phyloP scores from a whole-genome alignment of 2,113 vertebrate genomes.

The Anguilla rostrata region DNA sequence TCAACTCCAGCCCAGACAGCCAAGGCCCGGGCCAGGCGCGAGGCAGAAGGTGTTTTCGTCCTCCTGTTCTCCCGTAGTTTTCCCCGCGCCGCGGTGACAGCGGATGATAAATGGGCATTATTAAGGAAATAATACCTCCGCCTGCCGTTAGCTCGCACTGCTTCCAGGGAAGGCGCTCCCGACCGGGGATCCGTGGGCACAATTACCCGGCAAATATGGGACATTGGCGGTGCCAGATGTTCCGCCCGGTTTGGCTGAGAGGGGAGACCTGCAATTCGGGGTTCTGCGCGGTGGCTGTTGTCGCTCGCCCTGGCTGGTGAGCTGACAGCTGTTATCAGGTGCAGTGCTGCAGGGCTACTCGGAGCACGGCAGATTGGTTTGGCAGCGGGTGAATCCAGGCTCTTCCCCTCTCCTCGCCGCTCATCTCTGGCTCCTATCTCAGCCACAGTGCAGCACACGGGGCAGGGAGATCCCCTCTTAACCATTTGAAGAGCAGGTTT shows the following conservation, averaged over 20 bases:
- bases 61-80: conserved; percentile 24
- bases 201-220: conserved; percentile 57
- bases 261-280: conserved; percentile 35
- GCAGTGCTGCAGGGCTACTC: conserved; percentile 33
- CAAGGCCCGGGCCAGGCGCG: conserved; percentile 27
- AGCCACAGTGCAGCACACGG: conserved; percentile 25
- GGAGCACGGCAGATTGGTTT: conserved; percentile 55
- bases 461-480: too few species aligned
- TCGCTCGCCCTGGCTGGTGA: conserved; percentile 30
- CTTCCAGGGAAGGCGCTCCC: conserved; percentile 43
- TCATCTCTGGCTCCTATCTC: conserved; percentile 28
- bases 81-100: conserved; percentile 53
- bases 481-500: too few species aligned
- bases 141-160: conserved; percentile 40
- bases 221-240: conserved; percentile 64
- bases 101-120: conserved; percentile 70
- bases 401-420: conserved; percentile 19
- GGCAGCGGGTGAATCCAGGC: conserved; percentile 41
- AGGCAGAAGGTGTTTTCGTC: conserved; percentile 41
- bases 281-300: conserved; percentile 37
- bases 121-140: conserved; percentile 62
- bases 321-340: conserved; percentile 36
- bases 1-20: conserved; percentile 37
- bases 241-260: conserved; percentile 42
- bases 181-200: conserved; percentile 56